These are phyloP conservation scores for Eremophila alpestris DNA, from an alignment of 2,797 vertebrate species.

Conservation along the genomic window DNA sequence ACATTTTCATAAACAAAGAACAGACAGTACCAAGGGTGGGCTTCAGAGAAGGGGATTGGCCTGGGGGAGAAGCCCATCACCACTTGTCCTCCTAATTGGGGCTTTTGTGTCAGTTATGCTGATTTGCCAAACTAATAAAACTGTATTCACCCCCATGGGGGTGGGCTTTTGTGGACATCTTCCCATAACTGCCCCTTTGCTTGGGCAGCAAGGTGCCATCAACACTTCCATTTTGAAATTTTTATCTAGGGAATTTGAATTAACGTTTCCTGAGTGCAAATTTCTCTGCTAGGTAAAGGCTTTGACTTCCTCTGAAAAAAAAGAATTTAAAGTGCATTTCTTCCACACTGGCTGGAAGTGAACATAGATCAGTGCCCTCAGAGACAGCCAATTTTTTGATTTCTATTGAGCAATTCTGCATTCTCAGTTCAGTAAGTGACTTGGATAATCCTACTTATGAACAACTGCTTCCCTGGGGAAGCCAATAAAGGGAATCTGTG, in stretches of 20 bases:
- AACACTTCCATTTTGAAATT: constrained; percentile 40
- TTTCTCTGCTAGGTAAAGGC: not conserved
- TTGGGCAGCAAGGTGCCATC: not conserved
- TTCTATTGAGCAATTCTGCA: constrained; percentile 1
- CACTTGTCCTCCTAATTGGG: not conserved
- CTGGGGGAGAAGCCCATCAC: no score
- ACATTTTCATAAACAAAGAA: not conserved
- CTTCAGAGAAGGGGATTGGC: not conserved
- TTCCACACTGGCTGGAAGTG: constrained; percentile 40
- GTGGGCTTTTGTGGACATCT: not conserved
- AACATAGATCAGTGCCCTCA: constrained; percentile 20
- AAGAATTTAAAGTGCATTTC: constrained; percentile 45
- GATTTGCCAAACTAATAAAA: not conserved
- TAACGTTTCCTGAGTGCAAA: constrained; percentile 42
- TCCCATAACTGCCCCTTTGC: not conserved
- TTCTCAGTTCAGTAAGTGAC: constrained; percentile 3
- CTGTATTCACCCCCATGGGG: no score
- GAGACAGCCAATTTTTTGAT: constrained; percentile 24
- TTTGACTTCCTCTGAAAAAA: constrained; percentile 24
- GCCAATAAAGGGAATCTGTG: not conserved
- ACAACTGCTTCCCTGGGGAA: constrained; percentile 32
- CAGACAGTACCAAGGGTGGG: not conserved
- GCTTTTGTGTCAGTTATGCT: not conserved
- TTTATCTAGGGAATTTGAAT: constrained; percentile 36
- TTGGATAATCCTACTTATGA: constrained; percentile 39